Base-by-base conservation (phyloP, 2,113 vertebrate species). In the Numenius arquata region DNA sequence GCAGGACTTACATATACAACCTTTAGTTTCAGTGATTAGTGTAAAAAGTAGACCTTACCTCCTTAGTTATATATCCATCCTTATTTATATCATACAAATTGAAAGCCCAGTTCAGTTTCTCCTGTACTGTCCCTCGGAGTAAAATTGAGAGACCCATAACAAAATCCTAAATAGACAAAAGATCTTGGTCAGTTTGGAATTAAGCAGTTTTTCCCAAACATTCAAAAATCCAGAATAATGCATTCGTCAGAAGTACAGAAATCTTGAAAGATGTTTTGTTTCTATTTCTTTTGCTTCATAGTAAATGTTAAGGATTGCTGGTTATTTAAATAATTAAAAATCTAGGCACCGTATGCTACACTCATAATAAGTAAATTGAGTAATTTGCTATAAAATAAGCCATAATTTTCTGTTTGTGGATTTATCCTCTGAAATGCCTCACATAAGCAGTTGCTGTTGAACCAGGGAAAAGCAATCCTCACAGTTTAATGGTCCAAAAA, bases 41-140 rank as follows among this genome's bases (percentile, higher is more conserved):
- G 30, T 43, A 47, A 79, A 78, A 92, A 88, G 47, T 9, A 71
- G 21, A 79, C 14, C 97, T 98, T 98, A 99, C 99, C 98, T 99
- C 99, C 98, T 99, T 99, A 91, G 99, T 99, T 96, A 99, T 99
- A 88, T 99, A 99, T 83, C 99, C 99, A n/a, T 99, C 99, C 97
- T 99, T 99, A 90, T 99, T 99, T 97, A 99, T 99, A 94, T 99
- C 99, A 85, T 99, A 99, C 91, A 99, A 98, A 98, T 99, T 99
- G 98, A 99, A 99, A 73, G 99, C 99, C 99, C 99, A 99, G 98
- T 99, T 99, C 88, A 99, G 98, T 97, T 99, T 99, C 96, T 99
- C 99, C 96, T 99, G 99, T 77, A 99, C 98, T 40, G 99, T 99
- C 66, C 99, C 99, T 88, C 99, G 98, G 30, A 99, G 98, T 89